A percentile compares a stretch with the other conserved stretches of the same genome.
Evolutionary conservation across 2,888 invertebrate genomes (phyloP).

Genomic region (Drosophila paracracens): DNA sequence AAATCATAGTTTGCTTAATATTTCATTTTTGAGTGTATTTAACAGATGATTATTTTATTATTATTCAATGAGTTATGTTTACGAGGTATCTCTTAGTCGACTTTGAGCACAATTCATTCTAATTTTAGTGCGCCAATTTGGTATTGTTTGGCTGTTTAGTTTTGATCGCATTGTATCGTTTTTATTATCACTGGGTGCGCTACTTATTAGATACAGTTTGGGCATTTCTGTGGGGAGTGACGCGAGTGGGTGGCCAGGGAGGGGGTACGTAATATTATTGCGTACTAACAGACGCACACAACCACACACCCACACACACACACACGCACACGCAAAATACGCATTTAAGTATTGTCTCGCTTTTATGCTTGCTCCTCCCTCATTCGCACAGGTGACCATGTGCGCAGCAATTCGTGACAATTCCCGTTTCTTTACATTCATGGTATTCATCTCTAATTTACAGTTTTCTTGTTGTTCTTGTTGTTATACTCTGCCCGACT

Average conservation of each 20-base stretch:
- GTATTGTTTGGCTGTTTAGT: constrained; percentile 43
- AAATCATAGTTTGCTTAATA: neutral
- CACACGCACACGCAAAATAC: constrained; percentile 14
- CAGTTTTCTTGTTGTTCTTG: constrained; percentile 39
- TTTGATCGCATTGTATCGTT: constrained; percentile 53
- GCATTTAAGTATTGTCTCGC: constrained; percentile 27
- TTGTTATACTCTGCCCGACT: neutral
- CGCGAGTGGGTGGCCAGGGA: neutral
- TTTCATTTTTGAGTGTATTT: neutral
- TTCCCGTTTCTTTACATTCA: constrained; percentile 37
- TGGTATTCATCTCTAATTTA: constrained; percentile 43
- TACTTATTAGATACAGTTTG: constrained; percentile 47
- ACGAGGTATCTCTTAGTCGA: constrained; percentile 20
- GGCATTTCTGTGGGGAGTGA: constrained; percentile 5
- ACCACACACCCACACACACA: neutral
- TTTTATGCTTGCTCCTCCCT: constrained; percentile 10
- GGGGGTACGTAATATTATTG: constrained; percentile 7
- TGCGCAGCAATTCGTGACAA: constrained; percentile 58
- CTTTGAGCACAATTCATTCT: neutral
- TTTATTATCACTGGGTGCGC: constrained; percentile 51
- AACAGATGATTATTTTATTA: neutral
- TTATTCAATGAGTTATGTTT: neutral
- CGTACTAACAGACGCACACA: constrained; percentile 4
- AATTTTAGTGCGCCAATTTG: constrained; percentile 50
- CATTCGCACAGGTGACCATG: constrained; percentile 44